Conservation (phyloP, 2,888 invertebrate genomes). For the Muschampia plurimacula region DNA sequence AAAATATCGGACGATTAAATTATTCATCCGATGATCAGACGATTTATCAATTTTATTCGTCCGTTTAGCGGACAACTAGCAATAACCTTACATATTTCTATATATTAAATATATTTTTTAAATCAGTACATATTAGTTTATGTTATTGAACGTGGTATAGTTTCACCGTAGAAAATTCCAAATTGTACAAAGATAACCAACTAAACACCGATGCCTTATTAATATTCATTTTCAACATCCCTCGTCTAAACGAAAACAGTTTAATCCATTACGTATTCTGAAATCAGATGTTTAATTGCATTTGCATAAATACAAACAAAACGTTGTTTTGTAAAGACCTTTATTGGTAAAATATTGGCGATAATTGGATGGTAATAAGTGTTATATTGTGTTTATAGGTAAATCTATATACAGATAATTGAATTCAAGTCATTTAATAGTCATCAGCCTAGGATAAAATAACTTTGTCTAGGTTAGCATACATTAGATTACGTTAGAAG, state of each 20-base stretch:
- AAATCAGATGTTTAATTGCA: slow-evolving; percentile 61
- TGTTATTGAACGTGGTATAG: neutral
- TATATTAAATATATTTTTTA: too few species aligned
- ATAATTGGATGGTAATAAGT: neutral
- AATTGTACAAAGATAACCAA: slow-evolving; percentile 21
- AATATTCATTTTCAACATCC: slow-evolving; percentile 56
- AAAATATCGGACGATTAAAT: too few species aligned
- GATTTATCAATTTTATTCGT: too few species aligned
- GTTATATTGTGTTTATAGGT: neutral
- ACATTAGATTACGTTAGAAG: too few species aligned
- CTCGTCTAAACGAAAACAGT: slow-evolving; percentile 48
- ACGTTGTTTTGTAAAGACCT: slow-evolving; percentile 41
- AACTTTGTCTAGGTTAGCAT: too few species aligned
- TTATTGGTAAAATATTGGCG: slow-evolving; percentile 13
- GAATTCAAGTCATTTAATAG: too few species aligned
- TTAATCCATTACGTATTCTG: slow-evolving; percentile 56
- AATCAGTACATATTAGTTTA: too few species aligned
- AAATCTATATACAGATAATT: too few species aligned
- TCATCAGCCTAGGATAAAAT: too few species aligned
- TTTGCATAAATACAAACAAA: slow-evolving; percentile 58
- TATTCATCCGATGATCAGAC: too few species aligned
- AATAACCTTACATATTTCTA: too few species aligned
- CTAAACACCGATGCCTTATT: slow-evolving; percentile 46
- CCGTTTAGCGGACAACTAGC: too few species aligned
- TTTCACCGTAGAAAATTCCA: neutral